Base-by-base conservation (phyloP, 2,888 invertebrate genomes). In the Meiosimyza platycephala region DNA sequence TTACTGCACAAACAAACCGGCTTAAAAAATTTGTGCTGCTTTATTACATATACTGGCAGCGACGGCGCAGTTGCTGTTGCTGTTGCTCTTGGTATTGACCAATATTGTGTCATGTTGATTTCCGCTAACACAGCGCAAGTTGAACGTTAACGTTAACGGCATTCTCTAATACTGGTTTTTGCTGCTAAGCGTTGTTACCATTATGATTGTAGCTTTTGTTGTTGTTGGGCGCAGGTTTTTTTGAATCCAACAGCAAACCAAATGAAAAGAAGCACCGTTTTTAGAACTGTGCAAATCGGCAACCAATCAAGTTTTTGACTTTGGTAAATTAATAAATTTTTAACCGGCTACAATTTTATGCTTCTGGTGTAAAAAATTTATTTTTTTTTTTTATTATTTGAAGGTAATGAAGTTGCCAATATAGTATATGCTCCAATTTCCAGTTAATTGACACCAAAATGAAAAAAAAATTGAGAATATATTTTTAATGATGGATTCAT, bases 81-180 rank as follows among this genome's bases (percentile, higher is more conserved):
- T 57, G 18, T 4, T 22, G 57, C 57, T 57, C 22, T 28, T 57
- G 57, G 22, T 28, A 57, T 50, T 51, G 64, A 50, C 64, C 64
- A 64, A 64, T 64, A 64, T 64, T 64, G 64, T 64, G 64, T 64
- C 64, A 64, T 64, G 64, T 52, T 63, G 64, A 51, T 51, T 64
- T 64, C 64, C 64, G 64, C 64, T 50, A 64, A 51, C 18, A 64
- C 13, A 18, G 59, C 57, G 28, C 57, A 28, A 22, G 51, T 28
- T 51, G 47, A 63, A 47, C 47, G 63, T 47, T 64, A 18, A 28
- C 28, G 28, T 64, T 64, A 64, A 64, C 64, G 64, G 64, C 64
- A 64, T 64, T 64, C 40, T 40, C 63, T 64, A 64, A 64, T 64
- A 64, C 64, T 51, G 64, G 64, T 64, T 64, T 40, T 18, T 64